Base-by-base conservation (phyloP, 2,888 invertebrate species). In the Coleophora flavipennella region DNA sequence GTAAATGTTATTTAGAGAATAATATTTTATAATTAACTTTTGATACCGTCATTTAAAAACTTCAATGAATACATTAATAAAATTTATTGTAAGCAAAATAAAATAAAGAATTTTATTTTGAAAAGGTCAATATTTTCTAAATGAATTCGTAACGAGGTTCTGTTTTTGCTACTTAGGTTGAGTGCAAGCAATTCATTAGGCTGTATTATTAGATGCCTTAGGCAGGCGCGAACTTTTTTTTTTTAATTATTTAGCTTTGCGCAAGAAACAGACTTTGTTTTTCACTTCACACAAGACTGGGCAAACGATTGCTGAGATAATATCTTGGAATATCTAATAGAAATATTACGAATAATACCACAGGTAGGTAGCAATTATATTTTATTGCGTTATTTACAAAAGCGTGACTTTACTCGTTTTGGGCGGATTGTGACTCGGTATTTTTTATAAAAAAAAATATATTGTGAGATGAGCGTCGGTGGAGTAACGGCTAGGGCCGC, bases 51-150 rank as follows among this genome's bases (percentile, higher is more conserved):
- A 6, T 20, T 20, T 6, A 20, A 20, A 3, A 4, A 20, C 20
- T 20, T 3, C 20, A 20, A 6, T 20, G 3, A 20, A 6, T 20
- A 20, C 20, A 20, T 20, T 20, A 20, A 20, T 6, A 3, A 20
- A 4, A 20, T 20, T 20, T 20, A 20, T n/a, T n/a, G 20, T 4
- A 20, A 20, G 6, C 6, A 20, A 20, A 20, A 20, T 20, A 20
- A 6, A 20, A 20, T 20, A 20, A 20, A 4, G 6, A 4, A 20
- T 20, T 20, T 20, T 29, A 8, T 11, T n/a, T 11, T 29, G 8
- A 46, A 35, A 45, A 2, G 43, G 41, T 44, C 45, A 51, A 50
- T 44, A 46, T 42, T 41, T 31, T 36, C 40, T 45, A 42, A 47
- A 42, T 40, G 20, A 20, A 20, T 20, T 20, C 20, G 20, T 20